Percentiles rank a stretch among this genome's conserved stretches.
phyloP scores from a whole-genome alignment of 2,888 invertebrate genomes.

The Tetragonula carbonaria region DNA sequence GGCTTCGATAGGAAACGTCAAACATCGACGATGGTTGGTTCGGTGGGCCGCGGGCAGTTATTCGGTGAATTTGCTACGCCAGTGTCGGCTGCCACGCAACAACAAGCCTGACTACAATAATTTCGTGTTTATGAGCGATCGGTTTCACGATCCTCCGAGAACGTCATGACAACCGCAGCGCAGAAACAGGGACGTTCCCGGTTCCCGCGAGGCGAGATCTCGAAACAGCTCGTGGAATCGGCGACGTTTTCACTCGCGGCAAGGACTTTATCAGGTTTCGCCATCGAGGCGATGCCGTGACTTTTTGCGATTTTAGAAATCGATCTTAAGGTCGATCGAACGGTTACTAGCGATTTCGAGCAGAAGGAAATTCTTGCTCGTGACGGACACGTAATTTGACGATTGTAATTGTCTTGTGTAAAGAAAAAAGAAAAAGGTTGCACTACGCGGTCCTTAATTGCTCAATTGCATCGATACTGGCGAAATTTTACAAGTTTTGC shows the following conservation, averaged over 20 bases:
- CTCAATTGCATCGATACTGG: background rate
- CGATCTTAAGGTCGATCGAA: constrained; percentile 79
- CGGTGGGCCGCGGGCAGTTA: constrained; percentile 1
- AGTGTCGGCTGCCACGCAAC: constrained; percentile 48
- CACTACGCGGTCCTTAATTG: background rate
- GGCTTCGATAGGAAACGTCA: constrained; percentile 18
- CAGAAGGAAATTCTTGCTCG: constrained; percentile 40
- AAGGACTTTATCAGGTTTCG: constrained; percentile 76
- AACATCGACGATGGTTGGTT: constrained; percentile 1
- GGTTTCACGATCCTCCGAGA: constrained; percentile 56
- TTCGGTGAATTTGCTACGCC: constrained; percentile 33
- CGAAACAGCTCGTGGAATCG: constrained; percentile 3
- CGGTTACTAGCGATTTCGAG: constrained; percentile 7
- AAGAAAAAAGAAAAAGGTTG: background rate
- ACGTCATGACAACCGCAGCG: constrained; percentile 9
- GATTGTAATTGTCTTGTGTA: background rate
- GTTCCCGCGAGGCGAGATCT: constrained; percentile 20
- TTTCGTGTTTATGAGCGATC: constrained; percentile 62
- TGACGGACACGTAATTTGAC: background rate
- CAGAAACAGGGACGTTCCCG: constrained; percentile 33
- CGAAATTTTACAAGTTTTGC: rapidly evolving
- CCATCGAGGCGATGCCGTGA: constrained; percentile 69
- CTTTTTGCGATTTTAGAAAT: constrained; percentile 81
- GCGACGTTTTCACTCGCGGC: constrained; percentile 73
- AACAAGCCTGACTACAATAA: constrained; percentile 43